These are phyloP conservation scores for Ceratina japonica DNA, from an alignment of 1,140 invertebrate species.

Conservation along the genomic window DNA sequence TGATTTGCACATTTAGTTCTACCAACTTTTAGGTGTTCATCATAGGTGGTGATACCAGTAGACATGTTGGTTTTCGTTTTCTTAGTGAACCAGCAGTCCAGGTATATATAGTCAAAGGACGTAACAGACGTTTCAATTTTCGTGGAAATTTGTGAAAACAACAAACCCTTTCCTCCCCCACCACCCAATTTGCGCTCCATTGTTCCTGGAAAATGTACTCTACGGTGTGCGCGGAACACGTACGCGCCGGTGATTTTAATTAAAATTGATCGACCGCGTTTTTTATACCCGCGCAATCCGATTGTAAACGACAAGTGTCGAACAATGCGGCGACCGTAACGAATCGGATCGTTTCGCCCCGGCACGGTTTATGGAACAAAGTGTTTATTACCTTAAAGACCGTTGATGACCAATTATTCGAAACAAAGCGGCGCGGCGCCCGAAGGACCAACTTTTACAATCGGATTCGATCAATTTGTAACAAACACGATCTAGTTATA, in stretches of 20 bases:
- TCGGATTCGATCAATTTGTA: conserved; percentile 49
- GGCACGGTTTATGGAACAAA: not conserved
- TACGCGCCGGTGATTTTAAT: not conserved
- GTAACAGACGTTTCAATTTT: conserved; percentile 24
- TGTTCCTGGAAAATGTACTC: not conserved
- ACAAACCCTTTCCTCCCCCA: not conserved
- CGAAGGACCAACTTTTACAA: conserved; percentile 6
- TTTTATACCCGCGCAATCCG: not conserved
- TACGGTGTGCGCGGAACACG: not conserved
- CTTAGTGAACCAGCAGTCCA: no score
- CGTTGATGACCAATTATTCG: conserved; percentile 17
- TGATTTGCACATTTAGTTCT: no score
- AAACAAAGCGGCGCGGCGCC: not conserved
- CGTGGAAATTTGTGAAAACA: not conserved
- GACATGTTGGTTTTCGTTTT: no score
- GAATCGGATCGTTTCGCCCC: not conserved
- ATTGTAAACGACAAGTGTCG: not conserved
- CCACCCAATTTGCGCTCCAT: not conserved
- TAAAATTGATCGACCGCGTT: not conserved
- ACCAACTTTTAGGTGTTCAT: no score
- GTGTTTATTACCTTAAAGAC: conserved; percentile 14
- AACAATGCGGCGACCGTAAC: not conserved
- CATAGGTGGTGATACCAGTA: no score
- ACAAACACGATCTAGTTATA: conserved; percentile 1
- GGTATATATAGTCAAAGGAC: no score